These are phyloP conservation scores for Epizoanthus ramosus DNA, from an alignment of 92 coral and sea anemone species.

Conservation along the genomic window DNA sequence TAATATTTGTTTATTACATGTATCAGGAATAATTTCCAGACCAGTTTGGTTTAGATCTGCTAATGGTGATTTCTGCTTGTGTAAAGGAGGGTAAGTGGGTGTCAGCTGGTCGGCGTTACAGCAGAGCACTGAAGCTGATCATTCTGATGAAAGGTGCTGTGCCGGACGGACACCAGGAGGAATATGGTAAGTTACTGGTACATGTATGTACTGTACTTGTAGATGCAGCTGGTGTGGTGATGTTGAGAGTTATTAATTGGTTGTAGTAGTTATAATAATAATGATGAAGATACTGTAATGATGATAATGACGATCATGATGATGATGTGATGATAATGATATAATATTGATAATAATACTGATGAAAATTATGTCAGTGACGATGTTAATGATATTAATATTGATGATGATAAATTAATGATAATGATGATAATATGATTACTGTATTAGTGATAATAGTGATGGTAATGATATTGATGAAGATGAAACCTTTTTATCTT, in stretches of 20 bases:
- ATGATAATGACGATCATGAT: too few species aligned
- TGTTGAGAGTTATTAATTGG: neutral
- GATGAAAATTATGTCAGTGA: too few species aligned
- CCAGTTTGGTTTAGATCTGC: neutral
- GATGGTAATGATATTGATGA: too few species aligned
- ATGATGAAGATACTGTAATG: too few species aligned
- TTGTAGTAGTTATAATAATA: neutral
- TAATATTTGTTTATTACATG: too few species aligned
- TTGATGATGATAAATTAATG: too few species aligned
- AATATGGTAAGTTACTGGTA: slow-evolving; percentile 40
- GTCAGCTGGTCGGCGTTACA: slow-evolving; percentile 71
- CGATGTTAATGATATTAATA: too few species aligned
- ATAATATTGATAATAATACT: too few species aligned
- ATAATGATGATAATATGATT: too few species aligned
- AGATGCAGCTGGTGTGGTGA: neutral
- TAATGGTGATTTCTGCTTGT: neutral
- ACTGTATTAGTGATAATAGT: too few species aligned
- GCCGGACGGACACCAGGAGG: slow-evolving; percentile 32
- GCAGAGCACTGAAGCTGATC: slow-evolving; percentile 72
- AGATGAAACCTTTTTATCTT: too few species aligned
- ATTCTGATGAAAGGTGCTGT: slow-evolving; percentile 47
- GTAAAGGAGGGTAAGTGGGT: slow-evolving; percentile 63
- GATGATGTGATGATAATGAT: too few species aligned
- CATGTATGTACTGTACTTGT: neutral
- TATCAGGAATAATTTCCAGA: neutral